Conservation (phyloP, 2,888 invertebrate species). For the Standfussiana lucernea region DNA sequence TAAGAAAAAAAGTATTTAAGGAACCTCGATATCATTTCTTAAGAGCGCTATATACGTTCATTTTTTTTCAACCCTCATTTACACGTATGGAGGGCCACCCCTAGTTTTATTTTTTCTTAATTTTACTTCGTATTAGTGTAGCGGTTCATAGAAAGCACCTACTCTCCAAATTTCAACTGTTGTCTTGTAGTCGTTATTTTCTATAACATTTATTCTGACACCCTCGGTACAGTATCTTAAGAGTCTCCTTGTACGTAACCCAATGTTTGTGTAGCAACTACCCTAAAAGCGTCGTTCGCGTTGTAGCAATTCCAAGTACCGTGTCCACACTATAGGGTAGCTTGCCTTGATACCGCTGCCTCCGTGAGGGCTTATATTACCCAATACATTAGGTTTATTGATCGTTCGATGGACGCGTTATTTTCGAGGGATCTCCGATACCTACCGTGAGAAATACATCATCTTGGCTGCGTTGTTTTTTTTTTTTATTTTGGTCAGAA, state of each 20-base stretch:
- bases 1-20: too few relatives aligned
- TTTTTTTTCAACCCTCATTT: too few relatives aligned
- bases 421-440: slow-evolving; percentile 70
- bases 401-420: slow-evolving; percentile 75
- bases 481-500: background rate
- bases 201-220: too few relatives aligned
- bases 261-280: slow-evolving; percentile 1
- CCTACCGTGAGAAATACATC: slow-evolving; percentile 51
- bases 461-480: slow-evolving; percentile 32
- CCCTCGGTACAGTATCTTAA: background rate
- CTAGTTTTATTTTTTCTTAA: too few relatives aligned
- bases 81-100: too few relatives aligned
- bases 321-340: slow-evolving; percentile 35
- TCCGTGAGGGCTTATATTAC: slow-evolving; percentile 72
- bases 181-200: too few relatives aligned
- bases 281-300: slow-evolving; percentile 20
- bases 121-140: too few relatives aligned
- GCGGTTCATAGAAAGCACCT: too few relatives aligned
- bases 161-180: too few relatives aligned
- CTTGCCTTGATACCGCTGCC: slow-evolving; percentile 57
- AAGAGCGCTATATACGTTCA: too few relatives aligned
- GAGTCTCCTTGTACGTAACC: background rate
- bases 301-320: slow-evolving; percentile 29
- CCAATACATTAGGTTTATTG: slow-evolving; percentile 85
- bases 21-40: too few relatives aligned